A percentile compares a stretch with the other conserved stretches of the same genome.
These are phyloP conservation scores for Melangyna quadrimaculata DNA, from an alignment of 2,888 invertebrate genomes.

Conservation along the genomic window DNA sequence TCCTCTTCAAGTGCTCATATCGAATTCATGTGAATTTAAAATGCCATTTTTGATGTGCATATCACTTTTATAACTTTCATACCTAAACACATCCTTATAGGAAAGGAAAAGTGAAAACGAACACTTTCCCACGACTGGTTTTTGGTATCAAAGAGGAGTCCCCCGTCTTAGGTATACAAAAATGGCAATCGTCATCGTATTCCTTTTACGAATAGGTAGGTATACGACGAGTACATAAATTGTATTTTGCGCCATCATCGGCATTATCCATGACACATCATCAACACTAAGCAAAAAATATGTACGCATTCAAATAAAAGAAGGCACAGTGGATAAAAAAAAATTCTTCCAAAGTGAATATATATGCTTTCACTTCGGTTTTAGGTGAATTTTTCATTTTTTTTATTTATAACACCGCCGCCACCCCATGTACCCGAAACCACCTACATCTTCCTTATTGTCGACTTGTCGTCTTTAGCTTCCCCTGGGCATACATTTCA, in stretches of 20 bases:
- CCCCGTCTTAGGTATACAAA: not conserved
- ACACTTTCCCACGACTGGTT: slow-evolving; percentile 5
- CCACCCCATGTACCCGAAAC: not conserved
- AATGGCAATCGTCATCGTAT: slow-evolving; percentile 50
- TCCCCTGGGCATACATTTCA: slow-evolving; percentile 31
- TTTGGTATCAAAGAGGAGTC: not conserved
- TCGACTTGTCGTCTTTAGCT: not conserved
- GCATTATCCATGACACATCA: slow-evolving; percentile 49
- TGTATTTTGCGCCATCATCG: slow-evolving; percentile 57
- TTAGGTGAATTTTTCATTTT: not conserved
- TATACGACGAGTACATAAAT: slow-evolving; percentile 6
- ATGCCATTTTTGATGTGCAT: not conserved
- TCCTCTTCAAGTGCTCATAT: slow-evolving; percentile 4
- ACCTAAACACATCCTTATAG: slow-evolving; percentile 3
- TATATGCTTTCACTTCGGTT: slow-evolving; percentile 47
- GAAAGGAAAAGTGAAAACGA: slow-evolving; percentile 21
- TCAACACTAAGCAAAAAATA: slow-evolving; percentile 46
- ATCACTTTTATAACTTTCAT: not conserved
- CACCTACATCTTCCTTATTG: not conserved
- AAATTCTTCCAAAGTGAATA: slow-evolving; percentile 1
- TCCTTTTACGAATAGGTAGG: slow-evolving; percentile 11
- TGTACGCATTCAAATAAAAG: slow-evolving; percentile 24
- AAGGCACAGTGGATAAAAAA: not conserved
- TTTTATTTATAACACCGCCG: not conserved
- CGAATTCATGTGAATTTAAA: slow-evolving; percentile 2